Evolutionary conservation across 2,888 invertebrate species (phyloP).

Genomic region (Octodonta nipae): DNA sequence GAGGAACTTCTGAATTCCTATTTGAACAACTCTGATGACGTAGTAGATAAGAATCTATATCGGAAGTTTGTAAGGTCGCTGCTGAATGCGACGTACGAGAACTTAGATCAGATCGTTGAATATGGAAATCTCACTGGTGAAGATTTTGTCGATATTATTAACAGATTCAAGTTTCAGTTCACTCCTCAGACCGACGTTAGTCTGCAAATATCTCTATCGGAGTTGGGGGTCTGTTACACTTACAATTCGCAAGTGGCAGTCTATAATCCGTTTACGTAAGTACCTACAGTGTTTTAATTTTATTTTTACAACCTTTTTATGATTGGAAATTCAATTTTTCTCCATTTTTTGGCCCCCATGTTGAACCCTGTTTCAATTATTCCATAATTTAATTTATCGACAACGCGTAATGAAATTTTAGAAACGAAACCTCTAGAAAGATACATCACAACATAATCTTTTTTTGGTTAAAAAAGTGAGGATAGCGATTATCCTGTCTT

Average conservation of each 20-base stretch:
- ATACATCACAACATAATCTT: no score
- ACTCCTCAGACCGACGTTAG: constrained; percentile 37
- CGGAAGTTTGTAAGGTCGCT: constrained; percentile 43
- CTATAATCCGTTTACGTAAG: constrained; percentile 45
- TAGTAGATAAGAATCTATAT: constrained; percentile 40
- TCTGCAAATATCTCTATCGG: constrained; percentile 49
- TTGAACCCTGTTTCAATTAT: no score
- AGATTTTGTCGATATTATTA: constrained; percentile 43
- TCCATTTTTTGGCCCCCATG: no score
- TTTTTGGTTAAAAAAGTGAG: no score
- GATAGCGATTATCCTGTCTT: no score
- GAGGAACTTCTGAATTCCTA: constrained; percentile 40
- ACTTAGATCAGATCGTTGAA: constrained; percentile 43
- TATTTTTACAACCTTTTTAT: no score
- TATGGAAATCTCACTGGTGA: constrained; percentile 42
- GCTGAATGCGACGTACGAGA: constrained; percentile 46
- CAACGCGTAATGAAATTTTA: no score
- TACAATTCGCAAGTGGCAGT: constrained; percentile 52
- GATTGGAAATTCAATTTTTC: no score
- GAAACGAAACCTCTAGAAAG: no score
- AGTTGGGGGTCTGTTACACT: constrained; percentile 56
- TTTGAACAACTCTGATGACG: constrained; percentile 26
- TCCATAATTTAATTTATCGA: no score
- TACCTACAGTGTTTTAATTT: no score
- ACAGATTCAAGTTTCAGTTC: constrained; percentile 40